Conservation (phyloP, 2,888 invertebrate species). For the Drosophila percnosoma region DNA sequence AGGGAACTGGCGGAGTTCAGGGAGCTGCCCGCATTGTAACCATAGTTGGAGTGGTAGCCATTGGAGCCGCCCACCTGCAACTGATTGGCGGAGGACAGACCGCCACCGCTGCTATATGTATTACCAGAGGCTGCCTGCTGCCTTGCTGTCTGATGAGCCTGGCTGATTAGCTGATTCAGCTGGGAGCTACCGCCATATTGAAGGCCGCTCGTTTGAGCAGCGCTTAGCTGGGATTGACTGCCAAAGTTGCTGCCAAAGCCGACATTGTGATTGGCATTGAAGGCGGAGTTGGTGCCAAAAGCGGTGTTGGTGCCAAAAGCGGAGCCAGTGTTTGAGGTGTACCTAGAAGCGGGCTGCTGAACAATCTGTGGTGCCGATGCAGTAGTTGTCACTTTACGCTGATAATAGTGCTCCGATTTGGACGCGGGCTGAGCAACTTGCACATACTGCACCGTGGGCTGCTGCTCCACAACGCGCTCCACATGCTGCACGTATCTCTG, state of each 20-base stretch:
- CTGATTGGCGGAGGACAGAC: constrained; percentile 63
- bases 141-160: constrained; percentile 82
- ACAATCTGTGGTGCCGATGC: constrained; percentile 66
- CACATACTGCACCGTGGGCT: constrained; percentile 60
- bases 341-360: constrained; percentile 45
- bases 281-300: constrained; percentile 61
- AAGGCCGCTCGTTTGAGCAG: constrained; percentile 13
- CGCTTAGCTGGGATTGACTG: constrained; percentile 19
- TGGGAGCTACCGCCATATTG: constrained; percentile 54
- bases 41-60: constrained; percentile 46
- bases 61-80: constrained; percentile 51
- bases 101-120: constrained; percentile 50
- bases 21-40: constrained; percentile 46
- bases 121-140: constrained; percentile 74
- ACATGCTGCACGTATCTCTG: constrained; percentile 78
- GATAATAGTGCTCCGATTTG: constrained; percentile 75
- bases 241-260: constrained; percentile 51
- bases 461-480: constrained; percentile 70
- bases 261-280: constrained; percentile 54
- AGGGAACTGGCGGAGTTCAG: constrained; percentile 52
- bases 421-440: constrained; percentile 54
- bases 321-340: constrained; percentile 39
- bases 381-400: constrained; percentile 68
- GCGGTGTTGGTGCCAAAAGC: constrained; percentile 58
- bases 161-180: constrained; percentile 77